phyloP scores from a whole-genome alignment of 1,140 invertebrate species.

The Bombus pyrosoma region DNA sequence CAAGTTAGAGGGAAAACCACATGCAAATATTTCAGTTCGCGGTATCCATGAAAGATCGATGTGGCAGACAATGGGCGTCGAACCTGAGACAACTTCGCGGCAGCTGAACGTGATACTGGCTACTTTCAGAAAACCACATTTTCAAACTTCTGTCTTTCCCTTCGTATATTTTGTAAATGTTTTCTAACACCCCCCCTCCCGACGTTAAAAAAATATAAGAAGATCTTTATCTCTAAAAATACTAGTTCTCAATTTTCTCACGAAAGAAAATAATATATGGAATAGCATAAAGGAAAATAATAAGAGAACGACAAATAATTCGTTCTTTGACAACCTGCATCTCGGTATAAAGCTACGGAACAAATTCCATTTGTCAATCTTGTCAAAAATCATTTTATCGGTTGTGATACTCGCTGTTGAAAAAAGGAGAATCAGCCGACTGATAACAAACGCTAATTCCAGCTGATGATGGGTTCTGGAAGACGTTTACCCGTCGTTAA shows the following conservation, averaged over 20 bases:
- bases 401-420: not conserved
- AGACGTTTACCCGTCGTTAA: constrained; percentile 43
- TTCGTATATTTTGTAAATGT: not conserved
- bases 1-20: not conserved
- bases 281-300: not conserved
- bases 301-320: not conserved
- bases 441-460: not conserved
- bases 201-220: not conserved
- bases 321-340: not conserved
- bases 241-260: not conserved
- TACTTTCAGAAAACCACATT: not conserved
- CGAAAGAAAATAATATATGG: not conserved
- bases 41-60: not conserved
- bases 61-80: not conserved
- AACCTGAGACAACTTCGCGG: not conserved
- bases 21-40: not conserved
- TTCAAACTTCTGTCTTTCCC: not conserved
- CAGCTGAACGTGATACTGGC: not conserved
- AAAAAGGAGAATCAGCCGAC: not conserved
- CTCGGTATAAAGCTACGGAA: not conserved
- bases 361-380: not conserved
- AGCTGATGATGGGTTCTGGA: not conserved
- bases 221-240: not conserved
- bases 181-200: fast-evolving
- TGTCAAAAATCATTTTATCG: not conserved